phyloP scores from a whole-genome alignment of 2,113 vertebrate genomes.

The Podarcis cretensis region DNA sequence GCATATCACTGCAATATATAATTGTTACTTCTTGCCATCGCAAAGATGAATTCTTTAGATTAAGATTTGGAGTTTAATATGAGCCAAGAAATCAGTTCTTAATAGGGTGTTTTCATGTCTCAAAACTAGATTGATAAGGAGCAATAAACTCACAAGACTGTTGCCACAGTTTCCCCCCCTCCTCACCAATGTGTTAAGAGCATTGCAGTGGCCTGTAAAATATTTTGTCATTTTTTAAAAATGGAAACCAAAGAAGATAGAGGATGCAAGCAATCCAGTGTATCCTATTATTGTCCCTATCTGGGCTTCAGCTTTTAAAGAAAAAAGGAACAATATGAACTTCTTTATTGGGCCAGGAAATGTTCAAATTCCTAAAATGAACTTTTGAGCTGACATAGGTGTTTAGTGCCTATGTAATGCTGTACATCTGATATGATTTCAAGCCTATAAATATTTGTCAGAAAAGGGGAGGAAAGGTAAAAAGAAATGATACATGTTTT shows the following conservation, averaged over 20 bases:
- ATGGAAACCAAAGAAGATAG: neutral
- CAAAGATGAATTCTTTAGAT: neutral
- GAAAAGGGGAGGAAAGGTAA: too few species aligned
- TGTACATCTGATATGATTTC: neutral
- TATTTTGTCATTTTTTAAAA: neutral
- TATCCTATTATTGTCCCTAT: neutral
- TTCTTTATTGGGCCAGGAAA: neutral
- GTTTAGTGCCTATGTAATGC: neutral
- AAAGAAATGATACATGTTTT: too few species aligned
- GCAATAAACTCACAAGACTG: neutral
- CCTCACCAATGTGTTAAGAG: neutral
- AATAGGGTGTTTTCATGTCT: constrained; percentile 11
- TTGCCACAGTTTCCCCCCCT: neutral
- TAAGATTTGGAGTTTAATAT: constrained; percentile 1
- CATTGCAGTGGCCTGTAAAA: neutral
- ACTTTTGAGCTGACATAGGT: neutral
- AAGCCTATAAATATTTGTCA: neutral
- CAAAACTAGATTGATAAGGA: neutral
- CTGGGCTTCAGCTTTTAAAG: neutral
- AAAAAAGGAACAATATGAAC: too few species aligned
- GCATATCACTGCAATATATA: constrained; percentile 2
- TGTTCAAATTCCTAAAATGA: neutral
- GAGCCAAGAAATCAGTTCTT: neutral
- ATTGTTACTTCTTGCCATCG: neutral
- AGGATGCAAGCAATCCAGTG: neutral